Percentiles rank a stretch among this genome's conserved stretches.
These are phyloP conservation scores for Solea senegalensis DNA, from an alignment of 2,113 vertebrate genomes.

Conservation along the genomic window DNA sequence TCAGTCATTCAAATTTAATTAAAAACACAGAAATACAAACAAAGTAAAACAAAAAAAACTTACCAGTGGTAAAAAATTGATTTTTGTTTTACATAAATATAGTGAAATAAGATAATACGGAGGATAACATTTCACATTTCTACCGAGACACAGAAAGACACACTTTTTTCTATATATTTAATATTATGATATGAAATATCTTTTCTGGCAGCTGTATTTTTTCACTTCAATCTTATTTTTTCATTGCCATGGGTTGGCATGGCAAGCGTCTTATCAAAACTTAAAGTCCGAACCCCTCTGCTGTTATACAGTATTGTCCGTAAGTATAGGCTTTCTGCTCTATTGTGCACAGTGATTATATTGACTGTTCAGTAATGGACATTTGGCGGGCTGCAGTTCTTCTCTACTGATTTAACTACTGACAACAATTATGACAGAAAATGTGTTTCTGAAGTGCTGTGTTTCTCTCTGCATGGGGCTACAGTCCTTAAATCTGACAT, in stretches of 20 bases:
- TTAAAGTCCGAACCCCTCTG: constrained; percentile 48
- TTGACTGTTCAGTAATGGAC: constrained; percentile 5
- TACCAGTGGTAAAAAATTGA: constrained; percentile 5
- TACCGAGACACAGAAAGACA: too few species aligned
- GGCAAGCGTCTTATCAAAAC: constrained; percentile 51
- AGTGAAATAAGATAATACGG: too few species aligned
- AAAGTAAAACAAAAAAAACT: constrained; percentile 6
- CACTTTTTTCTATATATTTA: too few species aligned
- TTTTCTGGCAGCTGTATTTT: too few species aligned
- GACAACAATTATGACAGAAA: constrained; percentile 25
- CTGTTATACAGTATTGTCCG: constrained; percentile 51
- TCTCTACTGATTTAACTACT: constrained; percentile 32
- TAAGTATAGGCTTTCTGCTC: constrained; percentile 54
- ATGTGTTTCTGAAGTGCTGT: constrained; percentile 10
- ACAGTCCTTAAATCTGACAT: neutral
- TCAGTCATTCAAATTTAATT: constrained; percentile 37
- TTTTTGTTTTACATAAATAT: neutral
- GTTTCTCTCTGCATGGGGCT: neutral
- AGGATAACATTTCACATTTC: too few species aligned
- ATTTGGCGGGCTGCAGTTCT: constrained; percentile 26
- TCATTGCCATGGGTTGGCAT: constrained; percentile 44
- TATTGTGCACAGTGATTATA: constrained; percentile 64
- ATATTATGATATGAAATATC: too few species aligned
- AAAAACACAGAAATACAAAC: constrained; percentile 42
- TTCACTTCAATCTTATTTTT: neutral